Evolutionary conservation across 2,113 vertebrate genomes (phyloP).

Genomic region (Oceanites oceanicus): DNA sequence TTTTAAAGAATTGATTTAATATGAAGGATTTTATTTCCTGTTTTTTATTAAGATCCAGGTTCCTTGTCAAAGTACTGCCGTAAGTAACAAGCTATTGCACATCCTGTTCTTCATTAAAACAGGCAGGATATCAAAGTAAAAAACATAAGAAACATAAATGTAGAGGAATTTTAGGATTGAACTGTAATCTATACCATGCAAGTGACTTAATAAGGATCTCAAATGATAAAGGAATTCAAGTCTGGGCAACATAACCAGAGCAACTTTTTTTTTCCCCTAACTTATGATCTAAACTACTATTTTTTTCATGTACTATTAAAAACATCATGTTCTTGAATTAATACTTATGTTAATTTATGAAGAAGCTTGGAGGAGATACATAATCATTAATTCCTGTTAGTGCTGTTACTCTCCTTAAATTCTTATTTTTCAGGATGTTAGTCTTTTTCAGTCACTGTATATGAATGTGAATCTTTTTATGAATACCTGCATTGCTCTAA

Average conservation of each 20-base stretch:
- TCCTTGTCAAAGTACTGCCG: constrained; percentile 62
- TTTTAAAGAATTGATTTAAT: constrained; percentile 76
- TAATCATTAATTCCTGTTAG: background rate
- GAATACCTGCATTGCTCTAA: background rate
- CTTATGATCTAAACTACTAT: background rate
- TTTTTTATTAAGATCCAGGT: constrained; percentile 74
- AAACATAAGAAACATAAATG: constrained; percentile 68
- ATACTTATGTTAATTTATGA: background rate
- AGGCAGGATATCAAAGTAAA: constrained; percentile 70
- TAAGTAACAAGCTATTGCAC: constrained; percentile 63
- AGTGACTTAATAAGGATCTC: constrained; percentile 69
- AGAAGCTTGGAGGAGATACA: background rate
- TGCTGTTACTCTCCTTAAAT: background rate
- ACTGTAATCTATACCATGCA: constrained; percentile 69
- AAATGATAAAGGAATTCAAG: constrained; percentile 62
- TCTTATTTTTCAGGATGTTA: background rate
- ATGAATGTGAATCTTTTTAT: background rate
- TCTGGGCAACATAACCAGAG: constrained; percentile 45
- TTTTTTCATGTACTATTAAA: background rate
- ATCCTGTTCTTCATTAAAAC: constrained; percentile 71
- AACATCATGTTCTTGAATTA: constrained; percentile 23
- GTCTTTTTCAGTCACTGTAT: background rate
- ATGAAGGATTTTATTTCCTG: constrained; percentile 80
- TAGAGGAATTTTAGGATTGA: constrained; percentile 68
- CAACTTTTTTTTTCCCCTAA: background rate